Percentiles rank a stretch among this genome's conserved stretches.
phyloP scores from a whole-genome alignment of 2,888 invertebrate genomes.

The Cepaea hortensis region DNA sequence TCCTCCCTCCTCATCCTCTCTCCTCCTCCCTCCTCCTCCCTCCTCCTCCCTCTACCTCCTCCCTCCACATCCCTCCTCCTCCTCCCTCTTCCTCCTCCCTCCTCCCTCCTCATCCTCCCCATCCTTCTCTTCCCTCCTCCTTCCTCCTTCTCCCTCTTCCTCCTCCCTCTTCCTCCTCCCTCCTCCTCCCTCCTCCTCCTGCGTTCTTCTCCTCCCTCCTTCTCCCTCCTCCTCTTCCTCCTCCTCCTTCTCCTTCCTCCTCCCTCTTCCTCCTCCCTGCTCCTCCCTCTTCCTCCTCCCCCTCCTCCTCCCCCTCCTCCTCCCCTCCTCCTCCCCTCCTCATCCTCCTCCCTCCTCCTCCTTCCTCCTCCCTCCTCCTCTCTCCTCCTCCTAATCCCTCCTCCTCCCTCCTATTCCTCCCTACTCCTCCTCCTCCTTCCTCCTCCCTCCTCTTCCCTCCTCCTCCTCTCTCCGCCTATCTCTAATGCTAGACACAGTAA shows the following conservation, averaged over 20 bases:
- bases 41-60: background rate
- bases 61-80: too few relatives aligned
- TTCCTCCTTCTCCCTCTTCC: background rate
- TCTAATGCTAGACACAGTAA: background rate
- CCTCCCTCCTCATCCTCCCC: too few relatives aligned
- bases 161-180: background rate
- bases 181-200: background rate
- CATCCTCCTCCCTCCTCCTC: background rate
- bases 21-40: too few relatives aligned
- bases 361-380: background rate
- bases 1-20: too few relatives aligned
- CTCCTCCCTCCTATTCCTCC: too few relatives aligned
- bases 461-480: too few relatives aligned
- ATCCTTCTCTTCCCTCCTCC: background rate
- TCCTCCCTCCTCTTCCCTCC: too few relatives aligned
- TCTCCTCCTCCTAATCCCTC: background rate
- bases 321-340: background rate
- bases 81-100: too few relatives aligned
- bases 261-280: background rate
- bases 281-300: background rate
- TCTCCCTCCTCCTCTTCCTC: slow-evolving; percentile 6
- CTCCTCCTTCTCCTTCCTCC: background rate
- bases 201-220: background rate
- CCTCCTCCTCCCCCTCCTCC: background rate
- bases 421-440: too few relatives aligned